phyloP scores from a whole-genome alignment of 2,888 invertebrate genomes.

The Dermolepida albohirtum region DNA sequence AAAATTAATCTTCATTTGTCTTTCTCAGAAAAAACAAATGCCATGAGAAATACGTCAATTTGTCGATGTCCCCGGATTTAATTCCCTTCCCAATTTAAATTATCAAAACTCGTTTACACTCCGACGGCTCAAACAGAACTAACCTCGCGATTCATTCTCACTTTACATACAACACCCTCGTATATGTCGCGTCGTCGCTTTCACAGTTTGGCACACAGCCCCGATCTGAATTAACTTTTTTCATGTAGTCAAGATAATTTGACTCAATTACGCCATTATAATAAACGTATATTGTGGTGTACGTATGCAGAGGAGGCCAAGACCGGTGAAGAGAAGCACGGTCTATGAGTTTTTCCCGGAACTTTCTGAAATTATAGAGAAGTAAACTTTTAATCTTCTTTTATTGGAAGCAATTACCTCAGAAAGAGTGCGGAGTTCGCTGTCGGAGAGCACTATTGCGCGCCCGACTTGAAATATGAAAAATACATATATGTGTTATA shows the following conservation, averaged over 20 bases:
- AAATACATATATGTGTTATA: neutral
- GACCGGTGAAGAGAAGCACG: conserved; percentile 21
- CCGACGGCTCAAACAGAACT: no score
- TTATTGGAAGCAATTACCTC: neutral
- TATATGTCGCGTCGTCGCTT: no score
- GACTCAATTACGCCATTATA: conserved; percentile 60
- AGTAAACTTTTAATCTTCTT: conserved; percentile 19
- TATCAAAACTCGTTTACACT: no score
- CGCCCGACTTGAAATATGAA: neutral
- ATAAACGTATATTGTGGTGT: conserved; percentile 56
- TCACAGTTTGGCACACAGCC: conserved; percentile 56
- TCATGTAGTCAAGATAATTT: conserved; percentile 61
- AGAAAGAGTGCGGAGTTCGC: no score
- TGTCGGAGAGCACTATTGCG: neutral
- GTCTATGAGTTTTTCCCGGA: conserved; percentile 48
- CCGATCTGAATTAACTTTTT: conserved; percentile 59
- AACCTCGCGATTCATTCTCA: no score
- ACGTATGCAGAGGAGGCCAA: conserved; percentile 55
- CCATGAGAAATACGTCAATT: no score
- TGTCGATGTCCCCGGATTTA: no score
- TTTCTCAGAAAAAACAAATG: no score
- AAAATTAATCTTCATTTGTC: no score
- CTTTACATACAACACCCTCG: no score
- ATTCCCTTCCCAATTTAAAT: no score
- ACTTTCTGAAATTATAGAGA: conserved; percentile 37